phyloP scores from a whole-genome alignment of 1,140 invertebrate species.

The Philaenus spumarius region DNA sequence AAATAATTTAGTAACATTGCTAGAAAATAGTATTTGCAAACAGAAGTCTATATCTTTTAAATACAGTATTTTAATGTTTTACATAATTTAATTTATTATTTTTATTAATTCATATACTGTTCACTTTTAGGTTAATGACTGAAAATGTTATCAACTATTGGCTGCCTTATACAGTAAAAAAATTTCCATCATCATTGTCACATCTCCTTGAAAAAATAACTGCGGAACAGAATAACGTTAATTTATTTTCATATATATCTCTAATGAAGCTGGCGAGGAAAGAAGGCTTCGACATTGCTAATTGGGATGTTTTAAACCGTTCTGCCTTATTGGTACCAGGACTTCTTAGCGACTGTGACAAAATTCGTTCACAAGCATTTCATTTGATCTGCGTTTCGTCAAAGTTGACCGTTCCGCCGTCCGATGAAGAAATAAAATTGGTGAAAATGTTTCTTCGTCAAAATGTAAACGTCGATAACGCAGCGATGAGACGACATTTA shows the following conservation, averaged over 20 bases:
- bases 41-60: too few relatives aligned
- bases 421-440: constrained; percentile 22
- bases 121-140: constrained; percentile 24
- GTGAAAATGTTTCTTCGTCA: constrained; percentile 23
- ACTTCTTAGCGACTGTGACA: neutral
- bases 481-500: constrained; percentile 24
- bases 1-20: too few relatives aligned
- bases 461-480: constrained; percentile 25
- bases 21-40: too few relatives aligned
- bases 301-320: constrained; percentile 15
- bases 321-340: neutral
- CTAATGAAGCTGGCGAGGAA: constrained; percentile 22
- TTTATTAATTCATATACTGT: too few relatives aligned
- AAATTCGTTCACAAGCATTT: constrained; percentile 16
- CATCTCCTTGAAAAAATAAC: neutral
- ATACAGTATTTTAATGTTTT: too few relatives aligned
- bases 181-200: constrained; percentile 17
- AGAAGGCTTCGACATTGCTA: constrained; percentile 21
- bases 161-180: constrained; percentile 24
- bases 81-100: too few relatives aligned
- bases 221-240: neutral
- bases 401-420: constrained; percentile 15
- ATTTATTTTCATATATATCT: constrained; percentile 10
- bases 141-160: constrained; percentile 31
- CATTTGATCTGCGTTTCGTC: constrained; percentile 23